Conservation (phyloP, 2,113 vertebrate genomes). For the Reinhardtius hippoglossoides region DNA sequence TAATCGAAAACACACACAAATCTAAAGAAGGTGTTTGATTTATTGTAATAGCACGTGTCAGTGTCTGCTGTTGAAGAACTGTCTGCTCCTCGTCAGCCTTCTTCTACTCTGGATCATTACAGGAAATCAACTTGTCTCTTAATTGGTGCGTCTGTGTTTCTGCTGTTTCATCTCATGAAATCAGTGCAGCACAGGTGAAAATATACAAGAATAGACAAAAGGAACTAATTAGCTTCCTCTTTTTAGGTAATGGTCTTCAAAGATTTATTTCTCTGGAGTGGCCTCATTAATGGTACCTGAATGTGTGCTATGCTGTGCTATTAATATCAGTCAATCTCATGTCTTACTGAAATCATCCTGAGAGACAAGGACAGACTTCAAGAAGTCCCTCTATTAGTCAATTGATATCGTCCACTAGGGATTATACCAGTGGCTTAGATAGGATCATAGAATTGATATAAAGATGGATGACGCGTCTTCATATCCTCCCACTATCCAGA, state of each 20-base stretch:
- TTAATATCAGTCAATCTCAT: slow-evolving; percentile 51
- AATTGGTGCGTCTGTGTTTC: neutral
- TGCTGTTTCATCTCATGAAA: neutral
- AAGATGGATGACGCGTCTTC: too few species aligned
- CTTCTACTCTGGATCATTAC: neutral
- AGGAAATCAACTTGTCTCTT: neutral
- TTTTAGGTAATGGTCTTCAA: slow-evolving; percentile 32
- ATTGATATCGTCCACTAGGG: too few species aligned
- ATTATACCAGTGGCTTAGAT: neutral
- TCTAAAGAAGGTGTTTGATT: too few species aligned
- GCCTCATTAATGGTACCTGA: slow-evolving; percentile 54
- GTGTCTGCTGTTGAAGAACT: neutral
- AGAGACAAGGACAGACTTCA: slow-evolving; percentile 20
- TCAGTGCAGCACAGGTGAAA: neutral
- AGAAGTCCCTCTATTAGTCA: slow-evolving; percentile 22
- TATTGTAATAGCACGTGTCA: too few species aligned
- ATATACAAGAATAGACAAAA: slow-evolving; percentile 29
- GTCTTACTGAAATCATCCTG: slow-evolving; percentile 19
- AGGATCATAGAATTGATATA: too few species aligned
- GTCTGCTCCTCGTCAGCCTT: too few species aligned
- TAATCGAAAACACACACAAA: too few species aligned
- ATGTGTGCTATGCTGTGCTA: slow-evolving; percentile 13
- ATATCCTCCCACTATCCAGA: too few species aligned
- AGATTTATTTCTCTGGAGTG: slow-evolving; percentile 37
- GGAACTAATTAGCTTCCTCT: slow-evolving; percentile 47